Percentiles rank a stretch among this genome's conserved stretches.
Conservation (phyloP, 2,888 invertebrate genomes). For the Lutraria lutraria region DNA sequence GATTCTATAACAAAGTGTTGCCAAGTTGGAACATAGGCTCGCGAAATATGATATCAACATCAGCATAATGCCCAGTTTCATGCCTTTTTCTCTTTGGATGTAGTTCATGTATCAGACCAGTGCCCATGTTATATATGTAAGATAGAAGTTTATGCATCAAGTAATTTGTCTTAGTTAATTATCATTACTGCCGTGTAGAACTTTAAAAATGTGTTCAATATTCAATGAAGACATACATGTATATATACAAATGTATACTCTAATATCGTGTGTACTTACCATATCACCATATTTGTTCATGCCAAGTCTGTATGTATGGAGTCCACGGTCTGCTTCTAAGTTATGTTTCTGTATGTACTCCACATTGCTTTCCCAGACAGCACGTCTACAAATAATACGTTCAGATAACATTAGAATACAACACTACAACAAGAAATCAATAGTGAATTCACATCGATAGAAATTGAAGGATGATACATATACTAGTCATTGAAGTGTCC, state of each 20-base stretch:
- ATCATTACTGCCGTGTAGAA: no score
- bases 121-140: no score
- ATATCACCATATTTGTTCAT: slow-evolving; percentile 87
- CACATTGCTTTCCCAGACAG: slow-evolving; percentile 81
- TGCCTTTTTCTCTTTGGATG: background rate
- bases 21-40: no score
- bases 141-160: no score
- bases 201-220: no score
- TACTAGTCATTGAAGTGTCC: background rate
- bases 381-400: slow-evolving; percentile 58
- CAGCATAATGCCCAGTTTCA: background rate
- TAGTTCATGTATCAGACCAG: no score
- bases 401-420: background rate
- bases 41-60: background rate
- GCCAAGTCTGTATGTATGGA: slow-evolving; percentile 79
- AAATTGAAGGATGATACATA: background rate
- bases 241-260: background rate
- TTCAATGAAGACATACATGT: background rate
- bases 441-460: background rate
- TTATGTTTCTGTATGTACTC: slow-evolving; percentile 79
- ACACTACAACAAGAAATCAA: background rate
- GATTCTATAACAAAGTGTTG: no score
- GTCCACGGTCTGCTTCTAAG: slow-evolving; percentile 78
- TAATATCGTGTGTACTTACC: slow-evolving; percentile 87
- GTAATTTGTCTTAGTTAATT: no score